Evolutionary conservation across 1,140 invertebrate species (phyloP), one percentile per base, ranked within the genome.

Genomic region (Drosophila seguyi): DNA sequence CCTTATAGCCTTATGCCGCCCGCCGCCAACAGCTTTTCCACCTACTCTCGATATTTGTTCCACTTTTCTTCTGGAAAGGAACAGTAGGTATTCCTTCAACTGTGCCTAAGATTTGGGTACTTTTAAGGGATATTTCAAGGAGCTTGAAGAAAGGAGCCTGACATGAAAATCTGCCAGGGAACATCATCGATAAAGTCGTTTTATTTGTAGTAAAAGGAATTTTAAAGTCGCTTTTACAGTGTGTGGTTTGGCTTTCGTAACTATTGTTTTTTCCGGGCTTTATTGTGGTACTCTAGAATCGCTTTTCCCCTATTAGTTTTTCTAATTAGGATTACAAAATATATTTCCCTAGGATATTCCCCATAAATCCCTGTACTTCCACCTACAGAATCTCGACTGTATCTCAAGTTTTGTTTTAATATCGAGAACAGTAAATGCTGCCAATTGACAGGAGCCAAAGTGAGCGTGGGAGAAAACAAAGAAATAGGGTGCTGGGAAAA

Each of bases 371-470:
- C 0, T 2, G 11, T 4, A 36, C 16, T 29, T 48, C 18, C 3
- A 10, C n/a, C 29, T 31, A 63, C 13, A 8, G 45, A 68, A 13
- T 66, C 31, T 20, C 16, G 10, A 36, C 66, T 66, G 60, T 69
- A 48, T 16, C 41, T 41, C 42, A 57, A 58, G 65, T 48, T 62
- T 18, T 25, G 38, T 38, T 69, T 67, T 34, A 61, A 55, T 69
- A 62, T 31, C 57, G 27, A 22, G 27, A 73, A 79, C 83, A 76
- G 83, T 83, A 69, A 83, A 84, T 71, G 86, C 84, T 74, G 80
- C 72, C 84, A 88, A 84, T 90, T 78, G 50, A 86, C 82, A 79
- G 75, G 57, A 78, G 34, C 53, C 34, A 34, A 42, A 48, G 50
- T 65, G 18, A 36, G 69, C 25, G 53, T 22, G 29, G 14, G 68